Evolutionary conservation across 2,888 invertebrate species (phyloP).

Genomic region (Mechanitis messenoides): DNA sequence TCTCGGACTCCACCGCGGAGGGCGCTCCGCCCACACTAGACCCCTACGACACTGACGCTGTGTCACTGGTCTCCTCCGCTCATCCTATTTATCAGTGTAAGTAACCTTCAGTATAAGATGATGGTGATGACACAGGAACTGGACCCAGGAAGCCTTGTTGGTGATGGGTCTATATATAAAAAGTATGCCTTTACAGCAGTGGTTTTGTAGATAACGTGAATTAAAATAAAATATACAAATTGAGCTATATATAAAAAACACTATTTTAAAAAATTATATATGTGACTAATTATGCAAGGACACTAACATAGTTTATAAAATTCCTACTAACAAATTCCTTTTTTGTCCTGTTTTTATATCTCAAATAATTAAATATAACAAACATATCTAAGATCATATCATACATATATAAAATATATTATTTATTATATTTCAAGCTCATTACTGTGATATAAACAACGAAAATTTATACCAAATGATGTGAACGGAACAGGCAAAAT

Average conservation of each 20-base stretch:
- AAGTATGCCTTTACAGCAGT: too few species aligned
- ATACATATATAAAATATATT: too few species aligned
- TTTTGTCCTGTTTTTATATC: too few species aligned
- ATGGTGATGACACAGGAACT: too few species aligned
- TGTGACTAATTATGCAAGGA: too few species aligned
- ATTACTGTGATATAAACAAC: background rate
- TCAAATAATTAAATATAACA: too few species aligned
- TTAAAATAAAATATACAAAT: background rate
- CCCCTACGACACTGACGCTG: conserved; percentile 82
- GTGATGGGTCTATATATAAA: too few species aligned
- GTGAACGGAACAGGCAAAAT: background rate
- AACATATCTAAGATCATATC: too few species aligned
- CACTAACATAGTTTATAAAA: background rate
- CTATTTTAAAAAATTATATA: background rate
- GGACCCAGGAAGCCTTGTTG: too few species aligned
- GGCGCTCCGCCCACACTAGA: conserved; percentile 81
- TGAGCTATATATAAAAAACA: background rate
- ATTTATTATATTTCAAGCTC: too few species aligned
- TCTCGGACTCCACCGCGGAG: conserved; percentile 87
- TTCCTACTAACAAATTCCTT: background rate
- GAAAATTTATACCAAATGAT: background rate
- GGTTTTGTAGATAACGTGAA: too few species aligned
- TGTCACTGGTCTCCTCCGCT: conserved; percentile 82
- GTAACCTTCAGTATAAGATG: conserved; percentile 40
- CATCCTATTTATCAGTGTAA: conserved; percentile 85